Conservation (phyloP, 2,888 invertebrate species). For the Cheilosia variabilis region DNA sequence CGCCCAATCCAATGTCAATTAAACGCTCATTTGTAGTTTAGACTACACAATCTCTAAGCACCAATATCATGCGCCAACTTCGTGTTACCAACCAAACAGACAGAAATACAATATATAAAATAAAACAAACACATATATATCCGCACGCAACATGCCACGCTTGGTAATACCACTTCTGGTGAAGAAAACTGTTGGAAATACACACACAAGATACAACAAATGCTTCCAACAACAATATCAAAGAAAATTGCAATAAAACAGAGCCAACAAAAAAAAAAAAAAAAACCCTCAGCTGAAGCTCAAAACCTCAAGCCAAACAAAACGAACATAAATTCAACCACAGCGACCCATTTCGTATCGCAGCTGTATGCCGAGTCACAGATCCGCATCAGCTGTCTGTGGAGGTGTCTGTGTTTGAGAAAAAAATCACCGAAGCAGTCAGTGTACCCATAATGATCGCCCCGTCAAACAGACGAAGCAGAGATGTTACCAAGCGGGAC, state of each 20-base stretch:
- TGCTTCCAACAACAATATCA: constrained; percentile 15
- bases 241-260: constrained; percentile 54
- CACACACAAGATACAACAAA: constrained; percentile 2
- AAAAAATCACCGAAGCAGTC: not conserved
- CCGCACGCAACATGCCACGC: constrained; percentile 39
- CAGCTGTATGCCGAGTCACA: constrained; percentile 32
- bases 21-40: constrained; percentile 56
- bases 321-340: constrained; percentile 35
- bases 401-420: constrained; percentile 18
- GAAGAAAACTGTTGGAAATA: constrained; percentile 49
- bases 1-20: constrained; percentile 62
- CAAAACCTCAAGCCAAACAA: constrained; percentile 56
- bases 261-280: not conserved
- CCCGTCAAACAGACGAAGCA: constrained; percentile 15
- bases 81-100: constrained; percentile 64
- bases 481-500: constrained; percentile 68
- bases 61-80: constrained; percentile 65
- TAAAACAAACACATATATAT: constrained; percentile 22
- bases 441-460: constrained; percentile 44
- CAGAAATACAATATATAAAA: constrained; percentile 26
- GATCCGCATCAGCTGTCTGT: constrained; percentile 56
- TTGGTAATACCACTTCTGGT: constrained; percentile 59
- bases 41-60: constrained; percentile 61
- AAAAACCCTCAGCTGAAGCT: constrained; percentile 57
- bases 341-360: constrained; percentile 64